Conservation (phyloP, 2,888 invertebrate species). For the Cepaea hortensis region DNA sequence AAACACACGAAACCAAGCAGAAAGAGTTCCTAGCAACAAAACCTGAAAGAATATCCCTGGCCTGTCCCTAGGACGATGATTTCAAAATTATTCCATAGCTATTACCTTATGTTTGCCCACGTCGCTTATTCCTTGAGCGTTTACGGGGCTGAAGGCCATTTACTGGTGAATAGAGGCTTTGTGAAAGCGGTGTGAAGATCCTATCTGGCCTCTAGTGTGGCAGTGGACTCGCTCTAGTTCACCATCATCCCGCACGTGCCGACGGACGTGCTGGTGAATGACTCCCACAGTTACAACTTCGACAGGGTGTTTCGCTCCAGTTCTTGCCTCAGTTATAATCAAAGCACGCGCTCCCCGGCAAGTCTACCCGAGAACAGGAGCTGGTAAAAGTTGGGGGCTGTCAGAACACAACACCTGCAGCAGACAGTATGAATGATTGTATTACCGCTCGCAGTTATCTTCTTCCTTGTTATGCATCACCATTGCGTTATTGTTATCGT, state of each 20-base stretch:
- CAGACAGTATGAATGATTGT: not conserved
- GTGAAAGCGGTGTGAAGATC: conserved; percentile 11
- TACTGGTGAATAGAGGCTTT: conserved; percentile 13
- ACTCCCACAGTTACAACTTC: conserved; percentile 10
- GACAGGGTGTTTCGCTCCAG: conserved; percentile 12
- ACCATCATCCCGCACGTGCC: conserved; percentile 24
- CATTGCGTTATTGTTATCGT: not conserved
- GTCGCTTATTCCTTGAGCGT: not conserved
- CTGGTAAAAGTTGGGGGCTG: not conserved
- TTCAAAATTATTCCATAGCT: not conserved
- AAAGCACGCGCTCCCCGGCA: conserved; percentile 3
- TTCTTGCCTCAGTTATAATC: conserved; percentile 13
- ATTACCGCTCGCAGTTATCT: not conserved
- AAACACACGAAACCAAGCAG: not conserved
- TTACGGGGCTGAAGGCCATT: conserved; percentile 2
- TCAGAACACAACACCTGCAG: conserved; percentile 9
- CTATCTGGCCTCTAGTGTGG: conserved; percentile 23
- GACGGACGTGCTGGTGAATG: not conserved
- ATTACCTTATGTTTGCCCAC: conserved; percentile 18
- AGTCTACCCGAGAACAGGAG: not conserved
- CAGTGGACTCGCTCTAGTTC: conserved; percentile 16
- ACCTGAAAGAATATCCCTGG: not conserved
- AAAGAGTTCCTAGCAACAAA: not conserved
- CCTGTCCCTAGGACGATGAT: not conserved
- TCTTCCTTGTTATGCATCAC: not conserved